A percentile compares a stretch with the other conserved stretches of the same genome.
These are phyloP conservation scores for Pseudopipra pipra DNA, from an alignment of 2,113 vertebrate species.

Conservation along the genomic window DNA sequence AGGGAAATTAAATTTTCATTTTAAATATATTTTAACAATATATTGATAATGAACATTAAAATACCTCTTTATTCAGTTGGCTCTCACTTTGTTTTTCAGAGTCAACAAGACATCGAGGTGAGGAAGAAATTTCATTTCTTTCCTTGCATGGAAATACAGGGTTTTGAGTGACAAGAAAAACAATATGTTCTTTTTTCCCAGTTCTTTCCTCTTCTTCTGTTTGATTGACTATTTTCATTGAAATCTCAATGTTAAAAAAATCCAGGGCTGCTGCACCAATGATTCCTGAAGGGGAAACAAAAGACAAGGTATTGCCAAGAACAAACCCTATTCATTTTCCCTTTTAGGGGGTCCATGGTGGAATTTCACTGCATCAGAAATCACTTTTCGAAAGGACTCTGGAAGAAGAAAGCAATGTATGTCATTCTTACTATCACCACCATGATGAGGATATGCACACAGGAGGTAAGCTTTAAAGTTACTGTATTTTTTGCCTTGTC, in stretches of 20 bases:
- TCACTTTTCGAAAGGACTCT: not conserved
- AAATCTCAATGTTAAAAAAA: slow-evolving; percentile 82
- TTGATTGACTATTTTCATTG: slow-evolving; percentile 79
- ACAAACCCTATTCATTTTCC: not conserved
- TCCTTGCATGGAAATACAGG: slow-evolving; percentile 60
- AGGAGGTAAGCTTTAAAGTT: not conserved
- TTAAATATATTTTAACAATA: not conserved
- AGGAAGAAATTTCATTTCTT: slow-evolving; percentile 38
- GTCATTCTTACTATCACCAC: rapidly evolving
- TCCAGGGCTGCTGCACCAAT: slow-evolving; percentile 78
- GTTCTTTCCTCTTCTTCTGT: slow-evolving; percentile 76
- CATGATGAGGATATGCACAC: not conserved
- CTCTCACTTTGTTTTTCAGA: slow-evolving; percentile 5
- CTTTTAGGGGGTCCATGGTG: not conserved
- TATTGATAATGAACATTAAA: not conserved
- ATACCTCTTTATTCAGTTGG: slow-evolving; percentile 69
- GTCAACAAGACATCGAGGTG: not conserved
- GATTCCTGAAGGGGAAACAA: slow-evolving; percentile 68
- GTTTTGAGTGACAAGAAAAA: slow-evolving; percentile 76
- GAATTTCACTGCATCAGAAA: not conserved
- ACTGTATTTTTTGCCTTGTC: not conserved
- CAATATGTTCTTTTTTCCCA: slow-evolving; percentile 77
- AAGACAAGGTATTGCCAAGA: not conserved
- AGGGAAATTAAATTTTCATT: not conserved
- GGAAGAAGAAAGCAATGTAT: not conserved